Percentiles rank a stretch among this genome's conserved stretches.
These are phyloP conservation scores for Cydia strobilella DNA, from an alignment of 1,140 invertebrate species.

Conservation along the genomic window DNA sequence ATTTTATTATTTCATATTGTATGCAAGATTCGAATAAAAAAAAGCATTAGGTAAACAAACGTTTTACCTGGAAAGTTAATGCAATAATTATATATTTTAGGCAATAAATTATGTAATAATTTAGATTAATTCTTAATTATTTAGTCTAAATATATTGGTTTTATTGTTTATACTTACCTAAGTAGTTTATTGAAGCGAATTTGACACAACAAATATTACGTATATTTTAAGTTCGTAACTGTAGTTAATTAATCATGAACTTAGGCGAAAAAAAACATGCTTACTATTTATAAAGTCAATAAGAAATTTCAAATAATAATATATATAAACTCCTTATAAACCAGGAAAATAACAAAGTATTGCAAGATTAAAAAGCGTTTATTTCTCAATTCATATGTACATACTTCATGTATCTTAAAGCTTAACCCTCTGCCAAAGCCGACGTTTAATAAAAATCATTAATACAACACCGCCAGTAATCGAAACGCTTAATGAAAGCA, in stretches of 20 bases:
- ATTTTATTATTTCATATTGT: background rate
- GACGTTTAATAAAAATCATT: conserved; percentile 65
- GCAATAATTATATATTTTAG: background rate
- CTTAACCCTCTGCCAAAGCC: conserved; percentile 1
- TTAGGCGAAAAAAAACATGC: no score
- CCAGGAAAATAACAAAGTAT: background rate
- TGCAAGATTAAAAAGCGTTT: background rate
- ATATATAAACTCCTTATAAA: background rate
- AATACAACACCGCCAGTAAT: conserved; percentile 61
- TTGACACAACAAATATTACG: background rate
- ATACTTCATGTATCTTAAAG: conserved; percentile 11
- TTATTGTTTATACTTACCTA: no score
- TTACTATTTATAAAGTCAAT: no score
- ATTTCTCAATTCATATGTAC: background rate
- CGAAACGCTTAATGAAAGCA: conserved; percentile 62
- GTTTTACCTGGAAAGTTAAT: no score
- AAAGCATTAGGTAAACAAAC: background rate
- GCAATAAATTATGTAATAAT: background rate
- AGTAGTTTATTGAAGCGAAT: background rate
- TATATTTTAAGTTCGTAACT: background rate
- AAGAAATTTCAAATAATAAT: no score
- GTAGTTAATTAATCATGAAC: background rate
- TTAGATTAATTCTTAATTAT: background rate
- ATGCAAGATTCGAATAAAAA: background rate
- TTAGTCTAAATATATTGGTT: background rate